phyloP scores from a whole-genome alignment of 2,888 invertebrate genomes.

The Himalopsyche anomala region DNA sequence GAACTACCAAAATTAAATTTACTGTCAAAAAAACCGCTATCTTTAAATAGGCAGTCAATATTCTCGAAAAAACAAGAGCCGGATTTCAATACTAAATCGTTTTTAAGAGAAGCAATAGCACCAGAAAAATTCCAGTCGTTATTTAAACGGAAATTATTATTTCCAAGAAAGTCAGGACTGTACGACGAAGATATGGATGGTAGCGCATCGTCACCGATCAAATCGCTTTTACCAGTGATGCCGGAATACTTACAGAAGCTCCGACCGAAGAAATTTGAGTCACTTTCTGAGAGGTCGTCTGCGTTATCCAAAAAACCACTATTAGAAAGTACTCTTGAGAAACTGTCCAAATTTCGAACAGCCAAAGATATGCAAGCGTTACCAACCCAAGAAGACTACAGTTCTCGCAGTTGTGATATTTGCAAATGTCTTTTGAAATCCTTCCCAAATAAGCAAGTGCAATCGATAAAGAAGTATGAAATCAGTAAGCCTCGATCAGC shows the following conservation, averaged over 20 bases:
- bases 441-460: conserved; percentile 50
- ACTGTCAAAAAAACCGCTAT: conserved; percentile 4
- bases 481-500: neutral
- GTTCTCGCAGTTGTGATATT: conserved; percentile 55
- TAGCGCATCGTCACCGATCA: neutral
- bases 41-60: neutral
- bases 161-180: neutral
- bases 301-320: neutral
- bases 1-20: neutral
- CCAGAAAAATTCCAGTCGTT: neutral
- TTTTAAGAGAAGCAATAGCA: neutral
- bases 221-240: neutral
- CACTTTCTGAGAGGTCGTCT: neutral
- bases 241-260: conserved; percentile 5
- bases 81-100: neutral
- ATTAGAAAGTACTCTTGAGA: neutral
- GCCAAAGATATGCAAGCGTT: conserved; percentile 30
- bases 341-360: neutral
- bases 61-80: neutral
- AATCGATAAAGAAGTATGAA: neutral
- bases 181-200: neutral
- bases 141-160: neutral
- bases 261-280: neutral
- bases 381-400: conserved; percentile 47
- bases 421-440: conserved; percentile 61